A percentile compares a stretch with the other conserved stretches of the same genome.
Evolutionary conservation across 2,113 vertebrate genomes (phyloP).

Genomic region (Elephantulus edwardii): DNA sequence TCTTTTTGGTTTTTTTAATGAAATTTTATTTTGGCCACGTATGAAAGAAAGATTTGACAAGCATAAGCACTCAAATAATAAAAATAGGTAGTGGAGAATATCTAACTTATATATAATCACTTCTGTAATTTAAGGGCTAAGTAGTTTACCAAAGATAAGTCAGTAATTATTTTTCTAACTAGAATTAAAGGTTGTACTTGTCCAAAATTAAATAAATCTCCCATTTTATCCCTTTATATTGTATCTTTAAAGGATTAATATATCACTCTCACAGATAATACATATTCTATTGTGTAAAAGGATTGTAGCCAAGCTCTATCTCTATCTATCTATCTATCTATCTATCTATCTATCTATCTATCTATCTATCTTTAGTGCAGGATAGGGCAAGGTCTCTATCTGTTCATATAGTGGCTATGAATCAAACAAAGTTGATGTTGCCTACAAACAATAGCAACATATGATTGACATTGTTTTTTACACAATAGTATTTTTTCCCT

Average conservation of each 20-base stretch:
- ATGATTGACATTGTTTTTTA: conserved; percentile 6
- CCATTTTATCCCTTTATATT: neutral
- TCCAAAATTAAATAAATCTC: too few species aligned
- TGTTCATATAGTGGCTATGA: too few species aligned
- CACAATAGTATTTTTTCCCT: neutral
- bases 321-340: neutral
- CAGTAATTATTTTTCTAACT: neutral
- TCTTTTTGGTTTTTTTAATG: too few species aligned
- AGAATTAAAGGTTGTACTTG: neutral
- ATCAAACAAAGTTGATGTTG: too few species aligned
- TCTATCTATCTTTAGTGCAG: too few species aligned
- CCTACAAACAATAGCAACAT: too few species aligned
- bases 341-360: too few species aligned
- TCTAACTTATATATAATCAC: neutral
- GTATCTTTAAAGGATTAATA: neutral
- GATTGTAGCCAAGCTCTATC: neutral
- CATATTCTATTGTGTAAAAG: neutral
- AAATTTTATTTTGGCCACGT: too few species aligned
- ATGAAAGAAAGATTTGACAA: too few species aligned
- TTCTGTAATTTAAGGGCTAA: neutral
- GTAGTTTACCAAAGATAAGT: neutral
- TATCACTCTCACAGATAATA: neutral
- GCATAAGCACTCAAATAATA: neutral
- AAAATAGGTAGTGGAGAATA: neutral
- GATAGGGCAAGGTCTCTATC: too few species aligned